Evolutionary conservation across 2,888 invertebrate species (phyloP), one percentile per base, ranked within the genome.

Genomic region (Marasmarcha lunaedactyla): DNA sequence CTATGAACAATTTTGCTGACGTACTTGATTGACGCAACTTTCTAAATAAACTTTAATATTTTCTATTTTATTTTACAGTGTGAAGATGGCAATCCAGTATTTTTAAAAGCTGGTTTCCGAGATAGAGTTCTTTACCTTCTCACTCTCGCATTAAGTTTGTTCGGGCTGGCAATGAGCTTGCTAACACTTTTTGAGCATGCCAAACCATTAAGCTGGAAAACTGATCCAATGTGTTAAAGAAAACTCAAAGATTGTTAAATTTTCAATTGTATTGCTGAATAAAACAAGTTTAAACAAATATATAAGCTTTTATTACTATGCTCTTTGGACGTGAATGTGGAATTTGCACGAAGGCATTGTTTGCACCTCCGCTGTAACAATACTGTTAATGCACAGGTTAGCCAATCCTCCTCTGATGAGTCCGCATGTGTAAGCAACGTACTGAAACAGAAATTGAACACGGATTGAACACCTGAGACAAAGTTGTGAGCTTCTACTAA

Each of bases 401-500:
- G 96, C 94, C 46, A 99, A 81, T 36, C 97, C 96, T 26, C 98
- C 99, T 60, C 98, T 86, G 39, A 99, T 90, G 49, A 98, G 84
- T 2, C 98, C 98, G 79, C 98, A 98, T 1, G 98, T 97, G 63
- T 97, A 97, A 1, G 97, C 95, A 40, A 98, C 89, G 83, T 91
- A 93, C 88, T 90, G 77, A 42, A 85, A 85, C 43, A 54, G 52
- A 43, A n/a, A n/a, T n/a, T 46, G 41, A n/a, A n/a, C 9, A 27
- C 14, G 7, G 1, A n/a, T 7, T 11, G 2, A 11, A 10, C 9
- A 13, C 33, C 26, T 35, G 25, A 15, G 33, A 9, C 1, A 30
- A 26, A 14, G 34, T 33, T 15, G 14, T 14, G 13, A 44, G 27
- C 15, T 26, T 15, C n/a, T n/a, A n/a, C n/a, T n/a, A n/a, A n/a